Evolutionary conservation across 2,888 invertebrate species (phyloP), one percentile per base, ranked within the genome.

Genomic region (Dryobota labecula): DNA sequence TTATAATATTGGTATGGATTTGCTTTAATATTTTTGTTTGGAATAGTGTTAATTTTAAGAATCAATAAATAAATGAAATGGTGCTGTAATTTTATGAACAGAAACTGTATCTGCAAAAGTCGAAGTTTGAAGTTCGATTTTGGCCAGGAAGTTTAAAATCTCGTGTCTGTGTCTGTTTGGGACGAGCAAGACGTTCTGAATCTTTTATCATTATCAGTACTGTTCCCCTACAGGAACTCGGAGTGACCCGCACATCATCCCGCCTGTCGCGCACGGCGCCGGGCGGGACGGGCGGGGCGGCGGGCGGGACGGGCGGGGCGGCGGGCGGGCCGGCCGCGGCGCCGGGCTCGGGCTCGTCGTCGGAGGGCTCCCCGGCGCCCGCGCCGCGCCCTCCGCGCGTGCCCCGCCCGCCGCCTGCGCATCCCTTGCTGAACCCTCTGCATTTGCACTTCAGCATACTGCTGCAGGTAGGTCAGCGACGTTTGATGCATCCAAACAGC

Each of bases 401-500:
- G 6, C 87, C 86, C 47, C 82, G 69, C 0, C 75, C 87, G 77
- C 73, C 89, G 70, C 75, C 87, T 61, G 58, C 85, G 63, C 96
- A 97, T 77, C 96, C 97, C 33, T 91, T 98, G 38, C 93, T 98
- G 43, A 98, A 98, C 87, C 98, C 98, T 0, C 96, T 98, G 76
- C 98, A 98, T 27, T 97, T 99, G 97, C 98, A 99, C 91, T 99
- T 99, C 94, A 98, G 98, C 71, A 97, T 98, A 41, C 96, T 98
- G 75, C 94, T 99, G 65, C 97, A 97, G 96, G 97, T 97, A 88
- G 27, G n/a, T n/a, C n/a, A n/a, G 51, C 15, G 41, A n/a, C n/a
- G n/a, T n/a, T n/a, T n/a, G n/a, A n/a, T n/a, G n/a, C n/a, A n/a
- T n/a, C n/a, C n/a, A n/a, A n/a, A n/a, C n/a, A n/a, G n/a, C n/a